Evolutionary conservation across 2,888 invertebrate genomes (phyloP), one percentile per base, ranked within the genome.

Genomic region (Cosmia pyralina): DNA sequence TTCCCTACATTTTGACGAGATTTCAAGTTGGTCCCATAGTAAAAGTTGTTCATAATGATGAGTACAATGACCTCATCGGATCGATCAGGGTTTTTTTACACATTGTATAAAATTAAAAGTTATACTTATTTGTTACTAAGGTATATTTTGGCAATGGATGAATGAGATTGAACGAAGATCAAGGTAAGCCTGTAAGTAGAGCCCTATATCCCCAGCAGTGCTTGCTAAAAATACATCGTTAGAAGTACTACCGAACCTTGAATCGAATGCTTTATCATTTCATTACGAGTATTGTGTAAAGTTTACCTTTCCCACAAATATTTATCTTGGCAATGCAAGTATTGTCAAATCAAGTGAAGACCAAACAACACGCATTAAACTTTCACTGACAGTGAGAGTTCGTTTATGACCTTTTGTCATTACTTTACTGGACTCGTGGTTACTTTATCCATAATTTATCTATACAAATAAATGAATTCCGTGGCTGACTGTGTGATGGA

Each of bases 301-400:
- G 75, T 34, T 17, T 1, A 62, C 63, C 63, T 57, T 63, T 34
- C 57, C 41, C 8, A 41, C 41, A 38, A 6, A 38, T 6, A 6
- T 38, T 38, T 6, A 38, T 38, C 38, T 38, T 38, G 6, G 6
- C 38, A 6, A 38, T 38, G 28, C 38, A 38, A 8, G 19, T 67
- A 68, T 63, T 77, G 63, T 69, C 66, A 82, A 59, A 67, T 66
- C 13, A 67, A 69, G 50, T 28, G 66, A 52, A 52, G 13, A 38
- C 13, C 62, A 69, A 69, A 78, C 46, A 58, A 76, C 58, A 59
- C n/a, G 58, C 50, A 28, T 57, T 58, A 48, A n/a, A 68, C 81
- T 80, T 80, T 80, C 80, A 19, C 72, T 15, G 44, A 19, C 13
- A 64, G 75, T 71, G 66, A 82, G 80, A 77, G 79, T 72, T 41